These are phyloP conservation scores for Diabrotica balteata DNA, from an alignment of 2,888 invertebrate genomes.

Conservation along the genomic window DNA sequence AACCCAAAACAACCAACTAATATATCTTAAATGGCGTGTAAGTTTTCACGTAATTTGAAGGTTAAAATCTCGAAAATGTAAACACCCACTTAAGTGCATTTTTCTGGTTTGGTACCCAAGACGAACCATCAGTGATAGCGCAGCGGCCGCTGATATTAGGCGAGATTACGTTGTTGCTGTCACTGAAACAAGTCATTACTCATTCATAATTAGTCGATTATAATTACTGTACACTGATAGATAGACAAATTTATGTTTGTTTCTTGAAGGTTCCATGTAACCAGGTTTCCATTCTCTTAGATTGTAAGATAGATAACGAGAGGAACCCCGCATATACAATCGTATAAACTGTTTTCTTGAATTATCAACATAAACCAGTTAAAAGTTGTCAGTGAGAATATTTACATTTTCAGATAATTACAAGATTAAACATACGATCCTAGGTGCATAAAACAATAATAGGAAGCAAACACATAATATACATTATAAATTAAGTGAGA, in stretches of 20 bases:
- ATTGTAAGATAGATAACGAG: conserved; percentile 24
- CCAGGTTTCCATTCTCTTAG: conserved; percentile 28
- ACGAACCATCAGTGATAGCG: conserved; percentile 32
- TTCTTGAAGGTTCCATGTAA: conserved; percentile 16
- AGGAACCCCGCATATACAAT: no score
- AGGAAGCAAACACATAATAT: no score
- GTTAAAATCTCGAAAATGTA: conserved; percentile 28
- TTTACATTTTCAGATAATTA: no score
- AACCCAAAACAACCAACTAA: conserved; percentile 12
- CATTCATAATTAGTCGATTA: conserved; percentile 45
- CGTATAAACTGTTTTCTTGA: no score
- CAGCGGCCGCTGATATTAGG: conserved; percentile 35
- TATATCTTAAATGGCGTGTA: conserved; percentile 23
- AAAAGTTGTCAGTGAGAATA: no score
- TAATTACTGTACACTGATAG: conserved; percentile 38
- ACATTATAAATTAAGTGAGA: no score
- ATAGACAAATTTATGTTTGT: conserved; percentile 34
- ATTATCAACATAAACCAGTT: no score
- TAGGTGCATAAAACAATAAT: no score
- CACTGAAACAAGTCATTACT: conserved; percentile 43
- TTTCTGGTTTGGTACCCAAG: conserved; percentile 20
- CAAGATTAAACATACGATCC: no score
- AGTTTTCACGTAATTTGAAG: conserved; percentile 24
- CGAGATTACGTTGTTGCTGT: conserved; percentile 43
- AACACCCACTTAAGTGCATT: conserved; percentile 33